phyloP scores from a whole-genome alignment of 1,140 invertebrate species.

The Leptonema lineaticorne region DNA sequence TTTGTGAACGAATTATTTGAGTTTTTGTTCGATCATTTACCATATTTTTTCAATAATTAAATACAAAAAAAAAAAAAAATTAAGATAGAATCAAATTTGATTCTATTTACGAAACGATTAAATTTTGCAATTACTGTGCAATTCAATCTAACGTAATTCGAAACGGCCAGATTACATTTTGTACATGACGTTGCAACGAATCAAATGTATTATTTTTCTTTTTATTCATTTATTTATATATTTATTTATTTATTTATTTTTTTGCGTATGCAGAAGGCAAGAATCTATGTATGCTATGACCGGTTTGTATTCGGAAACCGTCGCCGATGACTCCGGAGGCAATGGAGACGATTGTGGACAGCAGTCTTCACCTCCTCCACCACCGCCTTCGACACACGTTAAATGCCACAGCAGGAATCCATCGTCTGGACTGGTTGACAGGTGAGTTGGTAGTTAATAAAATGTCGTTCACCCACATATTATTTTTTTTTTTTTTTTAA shows the following conservation, averaged over 20 bases:
- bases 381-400: conserved; percentile 46
- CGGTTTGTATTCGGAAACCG: conserved; percentile 75
- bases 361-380: conserved; percentile 47
- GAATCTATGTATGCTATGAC: conserved; percentile 87
- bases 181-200: neutral
- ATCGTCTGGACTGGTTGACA: conserved; percentile 68
- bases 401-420: conserved; percentile 79
- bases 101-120: too few relatives aligned
- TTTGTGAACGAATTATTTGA: too few relatives aligned
- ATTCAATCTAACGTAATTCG: too few relatives aligned
- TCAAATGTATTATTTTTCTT: too few relatives aligned
- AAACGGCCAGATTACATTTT: too few relatives aligned
- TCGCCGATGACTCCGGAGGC: conserved; percentile 56
- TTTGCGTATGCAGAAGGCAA: conserved; percentile 63
- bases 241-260: neutral
- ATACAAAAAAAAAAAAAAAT: too few relatives aligned
- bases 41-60: too few relatives aligned
- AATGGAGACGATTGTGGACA: conserved; percentile 47
- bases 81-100: too few relatives aligned
- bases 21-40: too few relatives aligned
- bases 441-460: too few relatives aligned
- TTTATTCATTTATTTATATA: too few relatives aligned
- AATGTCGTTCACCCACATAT: neutral
- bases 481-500: neutral
- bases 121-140: too few relatives aligned